Conservation (phyloP, 2,888 invertebrate genomes). For the Ectobius pallidus region DNA sequence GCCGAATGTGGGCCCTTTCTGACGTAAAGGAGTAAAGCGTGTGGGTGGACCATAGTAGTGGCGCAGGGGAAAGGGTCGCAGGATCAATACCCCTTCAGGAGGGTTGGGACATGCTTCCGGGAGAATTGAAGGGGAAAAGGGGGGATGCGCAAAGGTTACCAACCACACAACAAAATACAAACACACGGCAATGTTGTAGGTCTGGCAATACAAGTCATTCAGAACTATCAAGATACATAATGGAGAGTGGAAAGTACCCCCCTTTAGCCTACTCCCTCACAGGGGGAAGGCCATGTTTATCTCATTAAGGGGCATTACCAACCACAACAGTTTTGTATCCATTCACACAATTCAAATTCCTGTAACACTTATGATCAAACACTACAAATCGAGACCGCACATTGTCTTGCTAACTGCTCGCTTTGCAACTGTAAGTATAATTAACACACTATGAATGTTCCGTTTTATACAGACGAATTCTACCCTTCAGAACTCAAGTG, state of each 20-base stretch:
- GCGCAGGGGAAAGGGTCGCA: conserved; percentile 25
- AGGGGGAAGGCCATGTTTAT: no score
- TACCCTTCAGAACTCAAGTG: no score
- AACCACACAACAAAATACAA: conserved; percentile 38
- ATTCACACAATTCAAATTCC: no score
- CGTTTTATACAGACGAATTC: no score
- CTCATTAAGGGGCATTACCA: no score
- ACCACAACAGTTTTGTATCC: no score
- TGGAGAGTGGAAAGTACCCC: neutral
- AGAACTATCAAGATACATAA: neutral
- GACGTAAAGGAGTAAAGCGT: neutral
- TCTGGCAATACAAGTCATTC: neutral
- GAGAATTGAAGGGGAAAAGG: conserved; percentile 33
- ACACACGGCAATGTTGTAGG: neutral
- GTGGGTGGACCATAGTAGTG: conserved; percentile 39
- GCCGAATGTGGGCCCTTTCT: conserved; percentile 41
- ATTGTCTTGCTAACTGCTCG: no score
- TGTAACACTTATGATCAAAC: no score
- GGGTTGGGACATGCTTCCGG: conserved; percentile 11
- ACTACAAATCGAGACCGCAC: no score
- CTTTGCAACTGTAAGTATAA: no score
- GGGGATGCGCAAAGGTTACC: conserved; percentile 41
- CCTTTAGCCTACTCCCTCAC: neutral
- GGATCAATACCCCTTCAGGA: conserved; percentile 33
- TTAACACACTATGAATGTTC: no score